Conservation (phyloP, 2,888 invertebrate species). For the Eupithecia pulchellata region DNA sequence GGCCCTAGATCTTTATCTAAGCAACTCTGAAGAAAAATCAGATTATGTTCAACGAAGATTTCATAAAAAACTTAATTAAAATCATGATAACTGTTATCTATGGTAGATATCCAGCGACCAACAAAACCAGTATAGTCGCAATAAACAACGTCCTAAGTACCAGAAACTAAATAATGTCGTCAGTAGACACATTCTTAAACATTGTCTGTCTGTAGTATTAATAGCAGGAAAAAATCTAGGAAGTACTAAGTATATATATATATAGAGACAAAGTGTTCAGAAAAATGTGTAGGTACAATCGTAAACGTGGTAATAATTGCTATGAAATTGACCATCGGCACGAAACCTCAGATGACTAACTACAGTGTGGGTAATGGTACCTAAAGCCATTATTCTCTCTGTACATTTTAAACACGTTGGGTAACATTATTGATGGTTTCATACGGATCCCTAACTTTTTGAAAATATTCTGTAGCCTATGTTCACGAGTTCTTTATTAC, state of each 20-base stretch:
- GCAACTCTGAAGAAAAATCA: too few species aligned
- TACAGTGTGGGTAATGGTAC: background rate
- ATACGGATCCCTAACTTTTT: too few species aligned
- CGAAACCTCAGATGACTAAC: slow-evolving; percentile 36
- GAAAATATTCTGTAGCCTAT: too few species aligned
- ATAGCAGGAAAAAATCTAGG: slow-evolving; percentile 33
- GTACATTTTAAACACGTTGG: background rate
- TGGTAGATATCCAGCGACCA: background rate
- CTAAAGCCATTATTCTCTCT: background rate
- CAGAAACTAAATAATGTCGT: background rate
- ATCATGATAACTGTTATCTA: too few species aligned
- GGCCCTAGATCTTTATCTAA: too few species aligned
- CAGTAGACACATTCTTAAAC: background rate
- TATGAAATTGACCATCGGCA: slow-evolving; percentile 39
- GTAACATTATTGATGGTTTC: background rate
- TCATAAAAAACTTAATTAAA: too few species aligned
- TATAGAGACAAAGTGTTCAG: slow-evolving; percentile 19
- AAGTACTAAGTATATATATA: slow-evolving; percentile 19
- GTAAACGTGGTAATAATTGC: slow-evolving; percentile 32
- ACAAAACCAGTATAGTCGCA: background rate
- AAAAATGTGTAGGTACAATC: slow-evolving; percentile 24
- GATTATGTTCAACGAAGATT: too few species aligned
- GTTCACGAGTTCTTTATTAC: too few species aligned
- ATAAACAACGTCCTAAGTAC: background rate
- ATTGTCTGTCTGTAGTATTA: slow-evolving; percentile 11